Base-by-base conservation (phyloP, 2,113 vertebrate species). In the Coptodon bakossiorum region DNA sequence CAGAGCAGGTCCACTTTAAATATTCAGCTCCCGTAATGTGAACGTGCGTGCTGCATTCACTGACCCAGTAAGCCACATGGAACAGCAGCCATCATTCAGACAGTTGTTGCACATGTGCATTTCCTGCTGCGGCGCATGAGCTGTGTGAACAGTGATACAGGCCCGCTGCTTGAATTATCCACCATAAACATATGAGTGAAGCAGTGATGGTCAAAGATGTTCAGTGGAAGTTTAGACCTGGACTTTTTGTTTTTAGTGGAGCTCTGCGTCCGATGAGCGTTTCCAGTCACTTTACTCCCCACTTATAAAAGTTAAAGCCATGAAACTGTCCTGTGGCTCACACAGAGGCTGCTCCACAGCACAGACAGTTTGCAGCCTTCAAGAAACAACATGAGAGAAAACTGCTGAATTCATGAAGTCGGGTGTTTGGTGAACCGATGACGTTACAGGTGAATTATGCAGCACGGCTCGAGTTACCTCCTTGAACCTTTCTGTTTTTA, bases 251-350 rank as follows among this genome's bases (percentile, higher is more conserved):
- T 17, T 50, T 38, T 0, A 40, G 11, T 22, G 63, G 6, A 0
- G 63, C 19, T 24, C 36, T 71, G 63, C 3, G 11, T 38, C 3
- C 0, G 3, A 2, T 43, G 12, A 71, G 7, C 0, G 11, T 68
- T 2, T 68, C 19, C 34, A 40, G 36, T 8, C 19, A 0, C 1
- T 68, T 68, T 40, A 0, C 40, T 13, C 61, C 3, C 34, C 0
- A 40, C 36, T 22, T 4, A 14, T 22, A 36, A 14, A 68, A 2
- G 34, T 22, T 0, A 68, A 22, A 68, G 34, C 11, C 36, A 40
- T 43, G 34, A 68, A 71, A 0, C 36, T 24, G 66, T 16, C 63
- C 0, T 0, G 36, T 4, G 66, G 19, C n/a, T 0, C 63, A 24
- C n/a, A 24, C 63, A 0, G n/a, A 24, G 12, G 36, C 63, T 10